Conservation (phyloP, 2,888 invertebrate genomes). For the Tyria jacobaeae region DNA sequence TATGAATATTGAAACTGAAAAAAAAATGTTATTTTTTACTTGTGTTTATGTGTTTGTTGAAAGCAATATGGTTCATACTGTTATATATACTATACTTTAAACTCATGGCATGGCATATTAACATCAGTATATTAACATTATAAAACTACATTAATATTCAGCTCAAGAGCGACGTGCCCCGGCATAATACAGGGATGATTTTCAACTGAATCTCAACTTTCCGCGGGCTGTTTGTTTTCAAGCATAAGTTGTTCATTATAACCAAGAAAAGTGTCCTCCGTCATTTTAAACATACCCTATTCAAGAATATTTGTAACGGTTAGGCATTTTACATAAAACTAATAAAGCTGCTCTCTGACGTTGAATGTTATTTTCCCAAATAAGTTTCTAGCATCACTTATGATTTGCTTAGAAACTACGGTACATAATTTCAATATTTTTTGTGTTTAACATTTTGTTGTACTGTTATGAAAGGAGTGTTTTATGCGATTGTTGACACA, state of each 20-base stretch:
- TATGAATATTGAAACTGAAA: no score
- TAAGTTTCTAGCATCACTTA: no score
- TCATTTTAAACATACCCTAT: slow-evolving; percentile 61
- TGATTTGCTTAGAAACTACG: no score
- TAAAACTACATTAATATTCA: slow-evolving; percentile 10
- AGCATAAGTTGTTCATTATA: slow-evolving; percentile 44
- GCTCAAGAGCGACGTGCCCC: slow-evolving; percentile 1
- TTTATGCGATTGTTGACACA: no score
- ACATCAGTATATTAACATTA: background rate
- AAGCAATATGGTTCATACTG: no score
- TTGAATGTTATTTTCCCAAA: slow-evolving; percentile 67
- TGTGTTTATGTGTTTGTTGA: background rate
- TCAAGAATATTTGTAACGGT: slow-evolving; percentile 62
- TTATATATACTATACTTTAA: background rate
- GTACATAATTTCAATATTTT: no score
- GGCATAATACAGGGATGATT: slow-evolving; percentile 28
- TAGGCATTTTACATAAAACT: slow-evolving; percentile 61
- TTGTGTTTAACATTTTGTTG: no score
- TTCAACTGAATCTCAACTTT: slow-evolving; percentile 26
- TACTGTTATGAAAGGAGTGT: no score
- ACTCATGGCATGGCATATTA: background rate
- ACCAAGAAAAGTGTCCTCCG: slow-evolving; percentile 37
- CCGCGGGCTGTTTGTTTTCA: slow-evolving; percentile 16
- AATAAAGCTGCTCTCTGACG: slow-evolving; percentile 71
- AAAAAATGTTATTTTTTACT: no score